Percentiles rank a stretch among this genome's conserved stretches.
Conservation (phyloP, 1,140 invertebrate genomes). For the Leptestheria dahalacensis region DNA sequence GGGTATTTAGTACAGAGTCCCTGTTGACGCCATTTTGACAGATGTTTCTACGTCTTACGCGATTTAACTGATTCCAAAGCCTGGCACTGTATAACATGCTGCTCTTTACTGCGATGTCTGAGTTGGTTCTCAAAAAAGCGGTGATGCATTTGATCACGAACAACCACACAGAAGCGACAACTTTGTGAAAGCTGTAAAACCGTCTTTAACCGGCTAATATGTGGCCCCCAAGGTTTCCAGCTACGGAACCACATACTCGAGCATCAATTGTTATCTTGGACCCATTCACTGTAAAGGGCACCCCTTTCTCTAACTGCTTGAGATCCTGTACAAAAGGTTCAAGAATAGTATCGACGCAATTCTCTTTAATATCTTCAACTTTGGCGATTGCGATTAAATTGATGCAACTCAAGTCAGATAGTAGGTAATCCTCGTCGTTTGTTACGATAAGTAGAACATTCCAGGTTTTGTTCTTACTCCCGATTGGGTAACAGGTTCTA, state of each 20-base stretch:
- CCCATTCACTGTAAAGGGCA: not conserved
- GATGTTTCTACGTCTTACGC: not conserved
- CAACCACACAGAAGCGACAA: not conserved
- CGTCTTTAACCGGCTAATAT: not conserved
- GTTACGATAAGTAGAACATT: not conserved
- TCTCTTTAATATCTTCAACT: not conserved
- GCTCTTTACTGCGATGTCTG: not conserved
- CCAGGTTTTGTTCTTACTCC: not conserved
- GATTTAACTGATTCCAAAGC: not conserved
- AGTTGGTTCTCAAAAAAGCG: not conserved
- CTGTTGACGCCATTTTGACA: constrained; percentile 12
- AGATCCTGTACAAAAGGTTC: not conserved
- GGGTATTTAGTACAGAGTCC: constrained; percentile 12
- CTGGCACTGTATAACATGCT: not conserved
- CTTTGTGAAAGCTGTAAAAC: not conserved
- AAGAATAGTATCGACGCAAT: not conserved
- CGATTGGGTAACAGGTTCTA: not conserved
- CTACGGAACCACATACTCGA: not conserved
- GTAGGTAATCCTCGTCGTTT: not conserved
- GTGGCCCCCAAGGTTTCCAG: not conserved
- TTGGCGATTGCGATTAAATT: not conserved
- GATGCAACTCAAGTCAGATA: not conserved
- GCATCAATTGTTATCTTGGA: not conserved
- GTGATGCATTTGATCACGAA: not conserved
- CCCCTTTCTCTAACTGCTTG: not conserved